These are phyloP conservation scores for Lacanobia wlatinum DNA, from an alignment of 2,888 invertebrate species.

Conservation along the genomic window DNA sequence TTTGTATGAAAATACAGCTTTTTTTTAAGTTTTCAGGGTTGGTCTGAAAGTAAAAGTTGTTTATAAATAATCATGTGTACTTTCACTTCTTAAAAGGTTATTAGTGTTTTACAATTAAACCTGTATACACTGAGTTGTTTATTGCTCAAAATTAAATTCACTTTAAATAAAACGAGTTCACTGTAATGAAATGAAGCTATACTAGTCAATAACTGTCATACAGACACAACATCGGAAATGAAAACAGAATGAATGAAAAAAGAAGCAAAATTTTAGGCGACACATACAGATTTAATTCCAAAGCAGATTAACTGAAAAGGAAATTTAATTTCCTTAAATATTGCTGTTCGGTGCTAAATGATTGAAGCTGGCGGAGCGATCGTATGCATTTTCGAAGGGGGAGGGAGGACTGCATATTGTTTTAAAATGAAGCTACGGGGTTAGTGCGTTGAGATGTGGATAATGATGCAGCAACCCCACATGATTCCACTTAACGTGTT, in stretches of 20 bases:
- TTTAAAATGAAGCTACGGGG: not conserved
- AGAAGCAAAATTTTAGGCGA: not conserved
- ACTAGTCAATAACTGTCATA: not conserved
- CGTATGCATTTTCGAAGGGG: constrained; percentile 2
- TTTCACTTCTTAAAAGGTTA: no score
- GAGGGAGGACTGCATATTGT: not conserved
- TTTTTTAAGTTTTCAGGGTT: no score
- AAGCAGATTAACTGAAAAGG: not conserved
- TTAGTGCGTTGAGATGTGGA: not conserved
- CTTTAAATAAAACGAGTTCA: not conserved
- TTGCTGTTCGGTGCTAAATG: not conserved
- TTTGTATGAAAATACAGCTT: no score
- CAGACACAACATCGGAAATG: constrained; percentile 5
- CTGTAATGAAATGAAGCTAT: constrained; percentile 11
- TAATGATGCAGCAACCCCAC: not conserved
- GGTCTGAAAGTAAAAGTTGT: no score
- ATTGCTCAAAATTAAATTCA: not conserved
- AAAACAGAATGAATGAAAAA: not conserved
- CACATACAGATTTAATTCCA: not conserved
- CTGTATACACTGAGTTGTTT: not conserved
- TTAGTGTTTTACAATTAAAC: no score
- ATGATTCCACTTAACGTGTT: not conserved
- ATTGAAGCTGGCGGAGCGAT: not conserved
- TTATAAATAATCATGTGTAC: no score
- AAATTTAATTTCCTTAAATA: constrained; percentile 9